Percentiles rank a stretch among this genome's conserved stretches.
Evolutionary conservation across 2,113 vertebrate genomes (phyloP).

Genomic region (Microcebus lehilahytsara): DNA sequence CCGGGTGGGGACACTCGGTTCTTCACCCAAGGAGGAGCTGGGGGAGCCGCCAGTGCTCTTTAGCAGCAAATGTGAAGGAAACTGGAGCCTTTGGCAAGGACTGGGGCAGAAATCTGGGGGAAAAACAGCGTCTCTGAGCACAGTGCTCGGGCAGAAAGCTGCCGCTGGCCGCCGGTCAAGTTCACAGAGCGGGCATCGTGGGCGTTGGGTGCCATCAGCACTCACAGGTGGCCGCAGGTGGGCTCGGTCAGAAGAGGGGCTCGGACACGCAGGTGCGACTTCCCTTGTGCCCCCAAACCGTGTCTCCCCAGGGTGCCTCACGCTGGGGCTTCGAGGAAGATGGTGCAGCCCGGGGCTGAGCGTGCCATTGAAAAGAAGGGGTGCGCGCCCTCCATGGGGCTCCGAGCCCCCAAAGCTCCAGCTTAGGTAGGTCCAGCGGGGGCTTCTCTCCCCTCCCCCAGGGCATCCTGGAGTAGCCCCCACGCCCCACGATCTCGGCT

Average conservation of each 20-base stretch:
- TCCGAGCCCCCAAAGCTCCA: fast-evolving
- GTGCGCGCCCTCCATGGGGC: background rate
- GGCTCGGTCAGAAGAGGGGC: no score
- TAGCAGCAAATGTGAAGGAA: background rate
- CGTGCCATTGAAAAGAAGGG: fast-evolving
- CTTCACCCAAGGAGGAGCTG: background rate
- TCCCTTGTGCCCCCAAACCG: background rate
- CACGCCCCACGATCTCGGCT: fast-evolving
- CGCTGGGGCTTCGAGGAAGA: no score
- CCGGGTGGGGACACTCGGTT: background rate
- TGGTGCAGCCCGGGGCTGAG: fast-evolving
- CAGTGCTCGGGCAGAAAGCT: fast-evolving
- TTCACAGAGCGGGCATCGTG: fast-evolving
- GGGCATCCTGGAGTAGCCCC: fast-evolving
- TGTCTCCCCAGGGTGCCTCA: background rate
- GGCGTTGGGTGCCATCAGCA: fast-evolving
- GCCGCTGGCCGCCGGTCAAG: fast-evolving
- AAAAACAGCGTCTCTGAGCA: background rate
- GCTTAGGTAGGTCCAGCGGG: fast-evolving
- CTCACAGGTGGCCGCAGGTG: fast-evolving
- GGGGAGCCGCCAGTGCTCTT: fast-evolving
- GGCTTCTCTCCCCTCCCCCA: fast-evolving
- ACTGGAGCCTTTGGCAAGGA: fast-evolving
- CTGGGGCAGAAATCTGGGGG: background rate
- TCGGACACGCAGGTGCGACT: fast-evolving